These are phyloP conservation scores for Sebastes minor DNA, from an alignment of 2,797 vertebrate genomes.

Conservation along the genomic window DNA sequence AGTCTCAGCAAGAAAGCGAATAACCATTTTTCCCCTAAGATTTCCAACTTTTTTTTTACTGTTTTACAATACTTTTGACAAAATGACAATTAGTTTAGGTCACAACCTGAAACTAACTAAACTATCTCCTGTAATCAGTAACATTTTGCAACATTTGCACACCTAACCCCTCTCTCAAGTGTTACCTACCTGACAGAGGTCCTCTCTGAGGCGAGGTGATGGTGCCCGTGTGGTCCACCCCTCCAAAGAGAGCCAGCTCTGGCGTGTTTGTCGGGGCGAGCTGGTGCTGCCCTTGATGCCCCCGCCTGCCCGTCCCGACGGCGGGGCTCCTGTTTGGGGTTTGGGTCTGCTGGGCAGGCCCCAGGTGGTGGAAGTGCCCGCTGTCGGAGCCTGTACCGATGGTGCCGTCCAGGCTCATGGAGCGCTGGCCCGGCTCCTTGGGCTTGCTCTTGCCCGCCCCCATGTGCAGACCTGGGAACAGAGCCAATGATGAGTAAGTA, in stretches of 20 bases:
- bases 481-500: conserved; percentile 45
- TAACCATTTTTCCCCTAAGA: background rate
- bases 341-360: conserved; percentile 86
- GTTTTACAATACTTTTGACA: background rate
- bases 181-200: conserved; percentile 72
- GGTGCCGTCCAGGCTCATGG: conserved; percentile 91
- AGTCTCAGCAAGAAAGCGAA: background rate
- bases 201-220: conserved; percentile 90
- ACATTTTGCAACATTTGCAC: background rate
- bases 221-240: conserved; percentile 88
- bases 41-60: background rate
- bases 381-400: conserved; percentile 77
- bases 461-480: conserved; percentile 84
- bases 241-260: conserved; percentile 91
- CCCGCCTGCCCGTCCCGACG: conserved; percentile 83
- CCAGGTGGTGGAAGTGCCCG: conserved; percentile 83
- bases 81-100: background rate
- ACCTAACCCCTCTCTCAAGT: background rate
- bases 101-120: background rate
- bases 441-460: conserved; percentile 97
- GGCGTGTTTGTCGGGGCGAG: conserved; percentile 84
- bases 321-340: conserved; percentile 89
- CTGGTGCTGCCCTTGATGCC: conserved; percentile 77
- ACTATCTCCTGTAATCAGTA: background rate
- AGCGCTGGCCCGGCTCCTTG: conserved; percentile 92